Evolutionary conservation across 2,797 vertebrate genomes (phyloP), one percentile per base, ranked within the genome.

Genomic region (Spondyliosoma cantharus): DNA sequence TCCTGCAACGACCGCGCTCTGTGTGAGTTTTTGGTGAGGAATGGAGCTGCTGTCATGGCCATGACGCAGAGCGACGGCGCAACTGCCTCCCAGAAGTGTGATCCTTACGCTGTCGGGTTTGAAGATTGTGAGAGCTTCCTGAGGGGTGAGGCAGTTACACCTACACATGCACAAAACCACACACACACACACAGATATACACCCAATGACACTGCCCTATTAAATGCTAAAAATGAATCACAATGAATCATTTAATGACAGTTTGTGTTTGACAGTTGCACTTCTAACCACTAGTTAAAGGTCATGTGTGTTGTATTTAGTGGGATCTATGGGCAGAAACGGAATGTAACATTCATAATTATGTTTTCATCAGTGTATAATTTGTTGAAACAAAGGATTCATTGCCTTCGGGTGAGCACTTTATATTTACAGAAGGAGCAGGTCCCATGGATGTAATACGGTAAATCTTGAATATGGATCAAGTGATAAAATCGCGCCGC

Each of bases 1-100:
- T 98, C 97, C 0, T 98, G 97, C 81, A 98, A 98, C 0, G 97
- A 98, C 91, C 95, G 93, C 0, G 75, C 86, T 1, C 94, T 98
- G 71, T 98, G 97, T 25, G 95, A 96, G 66, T 96, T 95, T 2
- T 68, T 98, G 89, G 96, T 98, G 84, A 95, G 96, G 50, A 97
- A 95, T 0, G 97, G 97, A 0, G 97, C 97, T 0, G 97, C 97
- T 2, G 93, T 97, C 82, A 96, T 97, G 83, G 96, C 96, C 13
- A 93, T 96, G 74, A 98, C 96, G 0, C 91, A 97, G 86, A 97
- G 96, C 0, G 97, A 98, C 0, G 94, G 95, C 0, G 96, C 96
- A 45, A 94, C 95, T 0, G 96, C 97, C 24, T 93, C 95, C 0
- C 96, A 97, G 86, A 98, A 98, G 82, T 98, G 97, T 9, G 97